Conservation (phyloP, 1,140 invertebrate species). For the Grapholita molesta region DNA sequence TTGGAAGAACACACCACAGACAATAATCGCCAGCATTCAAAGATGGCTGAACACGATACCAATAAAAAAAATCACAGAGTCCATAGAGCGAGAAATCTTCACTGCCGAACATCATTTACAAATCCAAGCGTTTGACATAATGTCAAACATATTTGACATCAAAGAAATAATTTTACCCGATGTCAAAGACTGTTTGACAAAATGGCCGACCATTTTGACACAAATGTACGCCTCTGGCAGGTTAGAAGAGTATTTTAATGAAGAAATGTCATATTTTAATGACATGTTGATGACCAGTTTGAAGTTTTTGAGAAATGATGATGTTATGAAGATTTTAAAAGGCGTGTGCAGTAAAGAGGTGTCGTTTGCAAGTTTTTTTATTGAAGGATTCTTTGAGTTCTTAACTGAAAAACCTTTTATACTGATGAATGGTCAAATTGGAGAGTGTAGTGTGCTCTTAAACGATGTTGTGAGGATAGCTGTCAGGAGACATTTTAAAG, state of each 20-base stretch:
- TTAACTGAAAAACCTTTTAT: constrained; percentile 20
- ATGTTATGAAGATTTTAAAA: constrained; percentile 16
- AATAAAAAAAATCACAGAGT: not conserved
- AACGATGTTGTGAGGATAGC: constrained; percentile 29
- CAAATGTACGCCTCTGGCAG: not conserved
- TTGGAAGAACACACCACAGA: not conserved
- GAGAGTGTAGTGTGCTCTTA: constrained; percentile 22
- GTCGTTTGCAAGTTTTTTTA: constrained; percentile 19
- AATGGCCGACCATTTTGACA: constrained; percentile 10
- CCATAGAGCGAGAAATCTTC: not conserved
- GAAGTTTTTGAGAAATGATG: not conserved
- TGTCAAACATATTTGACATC: constrained; percentile 11
- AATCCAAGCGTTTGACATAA: constrained; percentile 18
- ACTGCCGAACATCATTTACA: not conserved
- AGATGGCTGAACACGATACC: not conserved
- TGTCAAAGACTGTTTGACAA: not conserved
- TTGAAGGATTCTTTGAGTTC: constrained; percentile 1
- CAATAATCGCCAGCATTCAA: not conserved
- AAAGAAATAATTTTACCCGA: not conserved
- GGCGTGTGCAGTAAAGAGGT: not conserved
- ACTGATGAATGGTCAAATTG: constrained; percentile 16
- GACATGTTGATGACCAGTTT: constrained; percentile 11
- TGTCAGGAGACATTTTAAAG: constrained; percentile 14
- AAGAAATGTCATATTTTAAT: constrained; percentile 16
- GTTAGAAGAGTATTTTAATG: not conserved